Conservation (phyloP, 2,888 invertebrate genomes). For the Drosophila greeni region DNA sequence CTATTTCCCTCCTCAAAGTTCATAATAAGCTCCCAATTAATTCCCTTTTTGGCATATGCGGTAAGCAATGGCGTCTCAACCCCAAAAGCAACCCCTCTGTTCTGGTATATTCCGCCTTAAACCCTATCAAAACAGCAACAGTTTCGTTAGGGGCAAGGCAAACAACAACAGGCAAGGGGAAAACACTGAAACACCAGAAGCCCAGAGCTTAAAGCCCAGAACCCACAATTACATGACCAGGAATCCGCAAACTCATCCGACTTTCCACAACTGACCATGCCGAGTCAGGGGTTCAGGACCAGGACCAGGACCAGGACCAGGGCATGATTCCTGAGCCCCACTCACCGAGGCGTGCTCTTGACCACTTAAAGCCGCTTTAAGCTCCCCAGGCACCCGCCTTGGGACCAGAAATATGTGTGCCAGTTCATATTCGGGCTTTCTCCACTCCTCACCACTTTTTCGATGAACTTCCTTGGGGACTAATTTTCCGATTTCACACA, state of each 20-base stretch:
- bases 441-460: constrained; percentile 10
- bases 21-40: constrained; percentile 6
- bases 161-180: constrained; percentile 16
- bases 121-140: constrained; percentile 33
- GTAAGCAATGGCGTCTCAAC: background rate
- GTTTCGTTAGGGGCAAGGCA: constrained; percentile 14
- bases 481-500: constrained; percentile 69
- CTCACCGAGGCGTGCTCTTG: constrained; percentile 56
- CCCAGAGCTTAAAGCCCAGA: constrained; percentile 10
- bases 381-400: constrained; percentile 25
- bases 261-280: constrained; percentile 11
- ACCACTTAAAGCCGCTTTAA: constrained; percentile 68
- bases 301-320: background rate
- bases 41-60: background rate
- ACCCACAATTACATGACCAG: constrained; percentile 38
- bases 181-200: constrained; percentile 24
- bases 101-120: constrained; percentile 3
- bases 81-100: background rate
- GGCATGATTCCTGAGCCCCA: constrained; percentile 12
- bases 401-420: constrained; percentile 30
- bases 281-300: constrained; percentile 20
- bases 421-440: constrained; percentile 55
- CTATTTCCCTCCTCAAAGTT: background rate
- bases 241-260: constrained; percentile 40
- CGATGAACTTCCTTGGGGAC: constrained; percentile 61